These are phyloP conservation scores for Lordiphosa andalusiaca DNA, from an alignment of 2,888 invertebrate genomes.

Conservation along the genomic window DNA sequence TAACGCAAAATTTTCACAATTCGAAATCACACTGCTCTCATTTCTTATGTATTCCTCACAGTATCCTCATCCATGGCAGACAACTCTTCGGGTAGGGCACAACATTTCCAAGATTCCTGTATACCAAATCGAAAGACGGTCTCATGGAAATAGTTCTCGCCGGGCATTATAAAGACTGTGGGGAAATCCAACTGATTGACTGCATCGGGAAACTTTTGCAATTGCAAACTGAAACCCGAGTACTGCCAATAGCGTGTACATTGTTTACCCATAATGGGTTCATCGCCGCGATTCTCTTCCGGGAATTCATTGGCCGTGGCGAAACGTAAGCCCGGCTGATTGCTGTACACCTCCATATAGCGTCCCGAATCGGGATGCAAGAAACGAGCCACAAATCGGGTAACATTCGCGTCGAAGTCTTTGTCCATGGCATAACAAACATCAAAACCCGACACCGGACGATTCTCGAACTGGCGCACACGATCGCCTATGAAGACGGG, in stretches of 20 bases:
- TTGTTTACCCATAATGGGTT: slow-evolving; percentile 86
- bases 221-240: slow-evolving; percentile 91
- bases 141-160: slow-evolving; percentile 85
- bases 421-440: slow-evolving; percentile 51
- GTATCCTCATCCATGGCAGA: slow-evolving; percentile 29
- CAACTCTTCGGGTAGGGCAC: slow-evolving; percentile 44
- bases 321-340: slow-evolving; percentile 94
- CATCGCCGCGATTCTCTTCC: slow-evolving; percentile 81
- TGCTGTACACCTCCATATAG: slow-evolving; percentile 88
- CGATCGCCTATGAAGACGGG: slow-evolving; percentile 85
- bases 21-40: not conserved
- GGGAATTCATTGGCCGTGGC: slow-evolving; percentile 91
- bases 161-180: slow-evolving; percentile 86
- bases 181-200: slow-evolving; percentile 91
- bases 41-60: slow-evolving; percentile 23
- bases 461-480: slow-evolving; percentile 83
- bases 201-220: slow-evolving; percentile 95
- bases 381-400: slow-evolving; percentile 85
- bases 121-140: slow-evolving; percentile 52
- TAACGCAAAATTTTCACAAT: too few species aligned
- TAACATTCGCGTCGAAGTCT: slow-evolving; percentile 40
- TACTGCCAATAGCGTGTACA: slow-evolving; percentile 87
- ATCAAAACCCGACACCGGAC: slow-evolving; percentile 80
- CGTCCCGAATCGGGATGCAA: slow-evolving; percentile 87
- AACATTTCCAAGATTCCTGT: slow-evolving; percentile 49